These are phyloP conservation scores for Ctenopoma kingsleyae DNA, from an alignment of 2,797 vertebrate genomes.

Conservation along the genomic window DNA sequence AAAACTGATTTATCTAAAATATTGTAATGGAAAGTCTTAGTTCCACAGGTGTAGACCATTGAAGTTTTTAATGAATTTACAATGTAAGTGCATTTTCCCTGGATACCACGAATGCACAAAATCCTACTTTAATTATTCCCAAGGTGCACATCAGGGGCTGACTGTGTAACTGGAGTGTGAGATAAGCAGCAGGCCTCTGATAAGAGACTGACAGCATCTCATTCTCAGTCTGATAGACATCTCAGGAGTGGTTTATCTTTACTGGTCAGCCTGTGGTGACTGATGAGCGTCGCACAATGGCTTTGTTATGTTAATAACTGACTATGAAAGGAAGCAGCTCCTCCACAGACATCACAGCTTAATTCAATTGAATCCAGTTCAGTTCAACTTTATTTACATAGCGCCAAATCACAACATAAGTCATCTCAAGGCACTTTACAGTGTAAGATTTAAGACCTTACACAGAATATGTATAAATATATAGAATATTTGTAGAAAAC, in stretches of 20 bases:
- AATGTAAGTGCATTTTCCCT: constrained; percentile 5
- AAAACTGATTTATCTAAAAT: background rate
- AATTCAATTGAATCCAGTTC: too few relatives aligned
- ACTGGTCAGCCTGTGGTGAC: constrained; percentile 60
- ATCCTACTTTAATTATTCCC: constrained; percentile 42
- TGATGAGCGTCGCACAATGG: constrained; percentile 64
- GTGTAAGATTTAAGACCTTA: too few relatives aligned
- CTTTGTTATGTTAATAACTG: constrained; percentile 85
- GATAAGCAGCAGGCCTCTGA: constrained; percentile 60
- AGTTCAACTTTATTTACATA: too few relatives aligned
- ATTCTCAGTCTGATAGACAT: constrained; percentile 45
- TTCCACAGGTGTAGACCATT: background rate
- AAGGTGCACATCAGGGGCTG: constrained; percentile 31
- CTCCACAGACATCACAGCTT: constrained; percentile 62
- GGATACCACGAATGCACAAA: constrained; percentile 1
- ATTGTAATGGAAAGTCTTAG: too few relatives aligned
- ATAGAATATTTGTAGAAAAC: too few relatives aligned
- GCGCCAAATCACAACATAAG: too few relatives aligned
- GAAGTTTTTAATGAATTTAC: background rate
- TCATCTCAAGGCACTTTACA: too few relatives aligned
- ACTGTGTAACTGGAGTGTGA: constrained; percentile 34
- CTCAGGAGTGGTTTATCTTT: constrained; percentile 59
- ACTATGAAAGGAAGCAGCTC: constrained; percentile 77
- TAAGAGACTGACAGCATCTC: constrained; percentile 41
- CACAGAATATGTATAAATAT: too few relatives aligned